phyloP scores from a whole-genome alignment of 2,888 invertebrate species.

The Perizoma flavofasciatum region DNA sequence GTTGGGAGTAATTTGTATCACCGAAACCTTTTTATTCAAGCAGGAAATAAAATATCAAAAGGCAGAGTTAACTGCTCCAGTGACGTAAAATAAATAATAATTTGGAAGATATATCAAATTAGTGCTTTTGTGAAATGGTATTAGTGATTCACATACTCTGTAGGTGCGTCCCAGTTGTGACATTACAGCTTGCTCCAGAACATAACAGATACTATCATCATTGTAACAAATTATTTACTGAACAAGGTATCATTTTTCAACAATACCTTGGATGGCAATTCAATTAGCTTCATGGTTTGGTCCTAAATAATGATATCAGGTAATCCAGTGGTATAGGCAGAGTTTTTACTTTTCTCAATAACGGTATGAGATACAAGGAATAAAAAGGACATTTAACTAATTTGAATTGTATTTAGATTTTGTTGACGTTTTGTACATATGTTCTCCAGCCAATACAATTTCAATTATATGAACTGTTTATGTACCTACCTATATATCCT shows the following conservation, averaged over 20 bases:
- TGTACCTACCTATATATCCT: too few species aligned
- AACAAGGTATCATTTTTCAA: too few species aligned
- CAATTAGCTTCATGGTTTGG: too few species aligned
- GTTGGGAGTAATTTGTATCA: conserved; percentile 60
- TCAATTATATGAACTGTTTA: too few species aligned
- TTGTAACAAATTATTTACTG: conserved; percentile 43
- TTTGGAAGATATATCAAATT: conserved; percentile 6
- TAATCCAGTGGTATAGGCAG: too few species aligned
- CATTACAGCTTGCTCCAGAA: conserved; percentile 85
- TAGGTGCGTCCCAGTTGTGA: conserved; percentile 88
- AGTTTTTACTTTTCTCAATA: too few species aligned
- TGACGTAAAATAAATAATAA: conserved; percentile 9
- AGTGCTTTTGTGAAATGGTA: background rate
- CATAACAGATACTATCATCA: conserved; percentile 60
- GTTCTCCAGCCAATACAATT: too few species aligned
- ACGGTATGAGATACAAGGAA: too few species aligned
- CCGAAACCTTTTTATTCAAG: conserved; percentile 12
- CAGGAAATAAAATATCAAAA: background rate
- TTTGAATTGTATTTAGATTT: too few species aligned
- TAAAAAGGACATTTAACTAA: too few species aligned
- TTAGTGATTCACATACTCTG: conserved; percentile 79
- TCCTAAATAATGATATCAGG: too few species aligned
- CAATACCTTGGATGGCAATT: background rate
- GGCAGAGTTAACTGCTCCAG: background rate
- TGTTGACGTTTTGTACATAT: too few species aligned